These are phyloP conservation scores for Platanista minor DNA, from an alignment of 2,113 vertebrate genomes.

Conservation along the genomic window DNA sequence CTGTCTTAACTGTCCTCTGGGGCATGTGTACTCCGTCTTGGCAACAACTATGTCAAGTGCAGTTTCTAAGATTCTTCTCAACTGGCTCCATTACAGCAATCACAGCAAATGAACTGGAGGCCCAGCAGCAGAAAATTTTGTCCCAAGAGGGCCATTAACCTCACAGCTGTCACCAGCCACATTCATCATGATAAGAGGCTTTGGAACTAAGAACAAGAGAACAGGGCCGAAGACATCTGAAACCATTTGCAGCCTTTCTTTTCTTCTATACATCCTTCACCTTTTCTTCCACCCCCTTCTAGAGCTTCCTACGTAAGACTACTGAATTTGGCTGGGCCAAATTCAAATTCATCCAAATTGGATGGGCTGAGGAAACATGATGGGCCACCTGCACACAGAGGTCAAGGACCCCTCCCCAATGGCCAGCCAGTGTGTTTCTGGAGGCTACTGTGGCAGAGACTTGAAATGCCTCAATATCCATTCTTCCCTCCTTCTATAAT, in stretches of 20 bases:
- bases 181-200: fast-evolving
- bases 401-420: background rate
- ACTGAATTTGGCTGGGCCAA: too few relatives aligned
- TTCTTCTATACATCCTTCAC: background rate
- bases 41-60: background rate
- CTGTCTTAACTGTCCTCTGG: background rate
- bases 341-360: too few relatives aligned
- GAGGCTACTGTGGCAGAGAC: background rate
- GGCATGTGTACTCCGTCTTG: background rate
- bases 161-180: background rate
- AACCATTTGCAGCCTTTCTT: background rate
- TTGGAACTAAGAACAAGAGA: background rate
- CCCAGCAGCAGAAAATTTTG: background rate
- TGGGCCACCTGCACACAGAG: too few relatives aligned
- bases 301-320: background rate
- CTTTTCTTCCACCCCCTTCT: background rate
- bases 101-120: too few relatives aligned
- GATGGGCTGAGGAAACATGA: background rate
- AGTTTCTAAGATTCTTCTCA: too few relatives aligned
- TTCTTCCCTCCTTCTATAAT: background rate
- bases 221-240: background rate
- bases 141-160: background rate
- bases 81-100: fast-evolving
- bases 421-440: background rate
- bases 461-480: background rate